Evolutionary conservation across 1,140 invertebrate genomes (phyloP), one percentile per base, ranked within the genome.

Genomic region (Musca vetustissima): DNA sequence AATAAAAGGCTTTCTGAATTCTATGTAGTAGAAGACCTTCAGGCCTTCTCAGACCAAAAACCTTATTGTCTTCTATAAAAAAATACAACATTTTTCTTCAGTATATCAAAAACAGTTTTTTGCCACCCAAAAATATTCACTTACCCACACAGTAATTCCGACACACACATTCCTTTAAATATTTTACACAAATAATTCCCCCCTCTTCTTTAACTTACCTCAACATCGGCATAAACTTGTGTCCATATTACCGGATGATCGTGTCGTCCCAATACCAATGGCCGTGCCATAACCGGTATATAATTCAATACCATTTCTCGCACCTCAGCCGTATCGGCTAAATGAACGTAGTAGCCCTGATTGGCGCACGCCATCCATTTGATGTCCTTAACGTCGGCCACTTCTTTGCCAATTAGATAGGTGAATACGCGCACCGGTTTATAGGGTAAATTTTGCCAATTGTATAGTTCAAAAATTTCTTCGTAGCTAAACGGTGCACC

Each of bases 331-430:
- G 94, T 84, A 24, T 93, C 94, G 64, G 93, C 94, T 47, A 99
- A 89, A 80, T 98, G 96, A 36, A 95, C 94, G 84, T 93, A 98
- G 83, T 93, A 97, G 4, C 96, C 96, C 88, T 87, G 81, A 85
- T 99, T 98, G 3, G 90, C 90, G 84, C 97, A 99, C 50, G 97
- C 97, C 92, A 99, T 99, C 93, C 94, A 97, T 78, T 93, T 92
- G 71, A 98, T 92, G 77, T 98, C 88, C 73, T 88, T 85, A 19
- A 91, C 89, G 82, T 93, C 91, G 8, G 89, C 87, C 21, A 91
- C 89, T 85, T 98, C 96, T 78, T 94, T 88, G 57, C 97, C 96
- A 83, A 99, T 95, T 70, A 98, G 86, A 87, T 98, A 99, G 25
- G 98, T 98, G 84, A 99, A 99, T 69, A 99, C 91, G 73, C 98